Percentiles rank a stretch among this genome's conserved stretches.
These are phyloP conservation scores for Zoanthus sociatus DNA, from an alignment of 92 coral and sea anemone species.

Conservation along the genomic window DNA sequence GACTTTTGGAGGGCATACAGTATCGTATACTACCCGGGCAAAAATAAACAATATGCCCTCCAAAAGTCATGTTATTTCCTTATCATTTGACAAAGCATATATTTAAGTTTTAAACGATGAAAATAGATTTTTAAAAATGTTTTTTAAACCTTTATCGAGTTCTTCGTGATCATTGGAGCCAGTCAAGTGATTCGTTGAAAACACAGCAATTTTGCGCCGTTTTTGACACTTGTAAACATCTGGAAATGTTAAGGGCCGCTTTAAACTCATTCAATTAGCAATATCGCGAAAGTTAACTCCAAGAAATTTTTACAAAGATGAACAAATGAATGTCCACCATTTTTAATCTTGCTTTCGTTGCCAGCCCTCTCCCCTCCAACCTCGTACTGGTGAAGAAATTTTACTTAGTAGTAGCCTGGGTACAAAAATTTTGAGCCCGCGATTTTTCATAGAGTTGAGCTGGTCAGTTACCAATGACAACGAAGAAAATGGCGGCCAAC, in stretches of 20 bases:
- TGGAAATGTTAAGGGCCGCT: conserved; percentile 36
- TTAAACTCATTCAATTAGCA: conserved; percentile 38
- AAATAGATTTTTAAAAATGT: neutral
- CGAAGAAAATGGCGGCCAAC: conserved; percentile 36
- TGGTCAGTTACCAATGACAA: conserved; percentile 21
- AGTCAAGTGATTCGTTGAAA: neutral
- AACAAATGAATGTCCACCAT: neutral
- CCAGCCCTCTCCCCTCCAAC: conserved; percentile 4
- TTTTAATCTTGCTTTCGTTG: neutral
- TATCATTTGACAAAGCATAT: too few species aligned
- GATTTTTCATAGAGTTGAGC: neutral
- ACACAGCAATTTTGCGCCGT: conserved; percentile 10
- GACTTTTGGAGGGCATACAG: too few species aligned
- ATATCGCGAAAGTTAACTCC: neutral
- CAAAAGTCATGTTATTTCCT: too few species aligned
- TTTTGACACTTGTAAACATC: conserved; percentile 39
- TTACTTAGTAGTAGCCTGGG: too few species aligned
- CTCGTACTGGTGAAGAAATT: too few species aligned
- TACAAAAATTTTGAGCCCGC: conserved; percentile 14
- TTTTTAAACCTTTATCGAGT: conserved; percentile 2
- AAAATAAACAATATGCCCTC: too few species aligned
- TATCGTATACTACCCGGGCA: too few species aligned
- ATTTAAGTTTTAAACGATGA: too few species aligned
- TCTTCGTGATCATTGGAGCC: neutral
- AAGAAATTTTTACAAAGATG: neutral